Evolutionary conservation across 2,797 vertebrate genomes (phyloP).

Genomic region (Lemur catta): DNA sequence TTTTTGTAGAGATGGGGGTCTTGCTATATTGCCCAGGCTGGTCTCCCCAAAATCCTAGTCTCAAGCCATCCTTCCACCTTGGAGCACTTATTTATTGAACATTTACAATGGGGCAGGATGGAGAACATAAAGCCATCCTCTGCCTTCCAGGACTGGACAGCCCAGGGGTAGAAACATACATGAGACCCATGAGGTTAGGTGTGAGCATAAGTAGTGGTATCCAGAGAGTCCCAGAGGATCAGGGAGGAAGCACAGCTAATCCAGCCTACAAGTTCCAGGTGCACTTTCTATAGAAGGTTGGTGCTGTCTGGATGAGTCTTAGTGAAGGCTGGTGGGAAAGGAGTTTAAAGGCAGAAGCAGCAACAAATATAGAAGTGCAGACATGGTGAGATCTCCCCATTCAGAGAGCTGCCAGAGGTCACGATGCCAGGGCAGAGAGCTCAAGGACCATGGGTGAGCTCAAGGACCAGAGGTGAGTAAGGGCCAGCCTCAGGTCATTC

Average conservation of each 20-base stretch:
- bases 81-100: not conserved
- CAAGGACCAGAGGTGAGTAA: not conserved
- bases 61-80: not conserved
- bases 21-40: not conserved
- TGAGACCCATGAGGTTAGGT: not conserved
- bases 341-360: not conserved
- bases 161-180: not conserved
- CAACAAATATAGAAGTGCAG: not conserved
- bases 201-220: not conserved
- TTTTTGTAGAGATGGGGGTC: not conserved
- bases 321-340: not conserved
- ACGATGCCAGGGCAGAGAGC: not conserved
- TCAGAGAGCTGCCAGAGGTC: not conserved
- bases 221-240: not conserved
- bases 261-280: not conserved
- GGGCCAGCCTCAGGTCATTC: not conserved
- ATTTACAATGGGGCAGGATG: not conserved
- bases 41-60: not conserved
- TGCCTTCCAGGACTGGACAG: not conserved
- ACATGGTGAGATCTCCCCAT: not conserved
- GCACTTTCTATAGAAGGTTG: not conserved
- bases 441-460: not conserved
- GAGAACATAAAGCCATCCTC: not conserved
- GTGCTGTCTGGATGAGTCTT: not conserved
- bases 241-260: not conserved